These are phyloP conservation scores for Scomber scombrus DNA, from an alignment of 2,113 vertebrate genomes.

Conservation along the genomic window DNA sequence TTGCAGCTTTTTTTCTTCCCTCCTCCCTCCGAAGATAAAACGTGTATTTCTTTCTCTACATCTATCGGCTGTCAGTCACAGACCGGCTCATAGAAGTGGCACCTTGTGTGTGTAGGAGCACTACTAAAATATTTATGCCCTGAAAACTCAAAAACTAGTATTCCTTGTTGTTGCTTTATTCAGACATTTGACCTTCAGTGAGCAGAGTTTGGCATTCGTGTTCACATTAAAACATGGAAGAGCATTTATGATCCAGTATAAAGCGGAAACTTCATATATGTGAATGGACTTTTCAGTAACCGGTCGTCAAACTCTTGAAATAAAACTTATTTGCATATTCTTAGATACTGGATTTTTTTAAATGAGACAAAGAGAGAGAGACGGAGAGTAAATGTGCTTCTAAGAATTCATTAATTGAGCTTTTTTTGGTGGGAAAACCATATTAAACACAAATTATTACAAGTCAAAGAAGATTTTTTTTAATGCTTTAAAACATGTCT, in stretches of 20 bases:
- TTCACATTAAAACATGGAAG: not conserved
- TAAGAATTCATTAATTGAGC: not conserved
- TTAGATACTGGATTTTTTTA: too few relatives aligned
- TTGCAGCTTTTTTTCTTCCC: not conserved
- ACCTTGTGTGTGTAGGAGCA: not conserved
- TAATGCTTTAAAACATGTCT: not conserved
- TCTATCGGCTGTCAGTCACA: not conserved
- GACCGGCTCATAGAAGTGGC: not conserved
- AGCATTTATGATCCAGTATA: too few relatives aligned
- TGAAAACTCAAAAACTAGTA: too few relatives aligned
- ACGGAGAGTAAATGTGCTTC: too few relatives aligned
- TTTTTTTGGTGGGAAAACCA: not conserved
- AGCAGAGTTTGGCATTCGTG: not conserved
- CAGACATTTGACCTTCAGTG: not conserved
- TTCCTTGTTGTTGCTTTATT: not conserved
- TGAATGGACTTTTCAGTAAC: too few relatives aligned
- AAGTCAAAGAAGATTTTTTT: not conserved
- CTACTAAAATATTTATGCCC: too few relatives aligned
- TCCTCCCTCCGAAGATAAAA: constrained; percentile 14
- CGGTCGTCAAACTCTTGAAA: too few relatives aligned
- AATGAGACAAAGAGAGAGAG: too few relatives aligned
- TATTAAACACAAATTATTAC: not conserved
- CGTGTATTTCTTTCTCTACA: constrained; percentile 13
- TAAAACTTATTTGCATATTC: too few relatives aligned
- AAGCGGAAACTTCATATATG: too few relatives aligned